A percentile compares a stretch with the other conserved stretches of the same genome.
Evolutionary conservation across 2,797 vertebrate genomes (phyloP).

Genomic region (Anas bahamensis): DNA sequence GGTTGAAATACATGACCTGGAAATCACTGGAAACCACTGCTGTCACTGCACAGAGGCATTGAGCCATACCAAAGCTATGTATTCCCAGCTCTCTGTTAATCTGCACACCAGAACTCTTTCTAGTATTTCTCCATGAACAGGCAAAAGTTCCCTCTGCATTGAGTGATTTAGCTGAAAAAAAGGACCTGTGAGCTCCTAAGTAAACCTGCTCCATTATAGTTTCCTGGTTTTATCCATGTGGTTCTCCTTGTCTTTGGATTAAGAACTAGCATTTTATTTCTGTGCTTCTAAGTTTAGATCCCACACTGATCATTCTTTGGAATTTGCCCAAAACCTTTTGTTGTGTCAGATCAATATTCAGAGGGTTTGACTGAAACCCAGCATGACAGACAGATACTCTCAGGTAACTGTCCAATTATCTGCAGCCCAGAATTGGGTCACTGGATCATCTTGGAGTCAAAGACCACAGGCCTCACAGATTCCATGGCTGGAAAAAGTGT

Average conservation of each 20-base stretch:
- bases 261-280: background rate
- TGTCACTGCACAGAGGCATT: slow-evolving; percentile 41
- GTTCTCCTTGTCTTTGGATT: background rate
- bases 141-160: background rate
- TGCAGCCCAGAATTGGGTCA: background rate
- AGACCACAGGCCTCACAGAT: background rate
- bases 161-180: background rate
- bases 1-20: slow-evolving; percentile 43
- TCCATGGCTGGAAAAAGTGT: background rate
- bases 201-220: background rate
- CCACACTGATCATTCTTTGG: background rate
- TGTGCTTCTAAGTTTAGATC: background rate
- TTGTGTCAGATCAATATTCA: background rate
- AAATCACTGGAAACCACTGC: slow-evolving; percentile 23
- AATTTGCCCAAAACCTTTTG: background rate
- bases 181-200: background rate
- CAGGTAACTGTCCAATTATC: background rate
- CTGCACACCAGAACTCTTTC: background rate
- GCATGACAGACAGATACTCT: background rate
- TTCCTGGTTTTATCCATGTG: background rate
- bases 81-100: slow-evolving; percentile 3
- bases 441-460: background rate
- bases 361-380: background rate
- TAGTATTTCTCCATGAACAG: background rate
- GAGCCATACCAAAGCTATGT: slow-evolving; percentile 29